Base-by-base conservation (phyloP, 2,888 invertebrate species). In the Nasonovia ribisnigri region DNA sequence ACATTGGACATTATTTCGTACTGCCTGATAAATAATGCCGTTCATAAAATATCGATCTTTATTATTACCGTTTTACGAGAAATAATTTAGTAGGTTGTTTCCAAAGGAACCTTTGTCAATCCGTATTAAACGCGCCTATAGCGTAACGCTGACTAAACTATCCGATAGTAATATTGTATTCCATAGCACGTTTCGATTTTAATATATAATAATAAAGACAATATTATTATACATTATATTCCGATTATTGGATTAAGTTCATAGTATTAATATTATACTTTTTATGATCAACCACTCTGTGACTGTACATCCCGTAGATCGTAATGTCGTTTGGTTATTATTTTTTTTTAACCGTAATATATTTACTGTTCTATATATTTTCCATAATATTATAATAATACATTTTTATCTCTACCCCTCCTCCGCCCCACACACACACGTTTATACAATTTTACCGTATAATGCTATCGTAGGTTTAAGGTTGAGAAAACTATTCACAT, bases 71-170 rank as follows among this genome's bases (percentile, higher is more conserved):
- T 42, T 88, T 88, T 57, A 57, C 29, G 29, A 54, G 54, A 57
- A 88, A 88, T 88, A 88, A 88, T 88, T 57, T 57, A 88, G 54
- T 88, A 88, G 88, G 36, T 36, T 20, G 48, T 87, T 48, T n/a
- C 20, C 36, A 36, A 77, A 77, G 8, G 20, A 77, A 77, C 77
- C 77, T 77, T 77, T 77, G 77, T 77, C 77, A 36, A 77, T 77
- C 77, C 77, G 36, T 36, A 77, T 67, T 67, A 67, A 67, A 67
- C 77, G 8, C 20, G 20, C 8, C 77, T 24, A 77, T 51, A 54
- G 36, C 20, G 36, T 77, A 36, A 77, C 36, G 36, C 77, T 36
- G 20, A 6, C 36, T 36, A 36, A 77, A 36, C 36, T 20, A 20
- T 36, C 77, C 20, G 77, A 36, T 20, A 5, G 3, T 3, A 46